Conservation (phyloP, 2,888 invertebrate genomes). For the Sipha maydis region DNA sequence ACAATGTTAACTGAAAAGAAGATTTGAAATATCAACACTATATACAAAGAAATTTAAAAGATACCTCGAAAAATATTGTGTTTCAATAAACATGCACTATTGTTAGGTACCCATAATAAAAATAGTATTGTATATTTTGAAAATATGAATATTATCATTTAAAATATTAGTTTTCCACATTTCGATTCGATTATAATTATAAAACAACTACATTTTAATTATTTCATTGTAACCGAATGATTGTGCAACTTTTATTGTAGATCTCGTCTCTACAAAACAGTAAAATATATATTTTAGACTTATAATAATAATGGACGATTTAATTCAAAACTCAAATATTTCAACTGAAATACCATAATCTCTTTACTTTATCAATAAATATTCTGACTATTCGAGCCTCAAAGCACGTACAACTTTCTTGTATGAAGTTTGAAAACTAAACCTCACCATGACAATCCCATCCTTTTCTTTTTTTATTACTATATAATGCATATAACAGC, state of each 20-base stretch:
- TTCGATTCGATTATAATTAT: no score
- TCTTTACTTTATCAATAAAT: neutral
- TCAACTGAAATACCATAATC: neutral
- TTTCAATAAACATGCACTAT: no score
- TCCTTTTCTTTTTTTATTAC: neutral
- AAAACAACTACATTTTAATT: no score
- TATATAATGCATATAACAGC: neutral
- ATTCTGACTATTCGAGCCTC: neutral
- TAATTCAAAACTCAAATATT: neutral
- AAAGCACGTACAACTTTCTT: conserved; percentile 1
- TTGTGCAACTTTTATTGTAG: no score
- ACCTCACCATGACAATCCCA: neutral
- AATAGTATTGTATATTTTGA: no score
- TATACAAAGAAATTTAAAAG: neutral
- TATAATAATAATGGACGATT: no score
- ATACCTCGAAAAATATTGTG: neutral
- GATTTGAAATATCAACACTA: neutral
- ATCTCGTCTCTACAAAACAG: no score
- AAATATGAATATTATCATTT: no score
- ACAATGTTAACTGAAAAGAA: neutral
- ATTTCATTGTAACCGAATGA: no score
- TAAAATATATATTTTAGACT: no score
- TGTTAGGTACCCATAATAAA: no score
- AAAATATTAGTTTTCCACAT: no score
- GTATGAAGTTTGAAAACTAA: neutral